A percentile compares a stretch with the other conserved stretches of the same genome.
phyloP scores from a whole-genome alignment of 2,888 invertebrate genomes.

The Leptura quadrifasciata region DNA sequence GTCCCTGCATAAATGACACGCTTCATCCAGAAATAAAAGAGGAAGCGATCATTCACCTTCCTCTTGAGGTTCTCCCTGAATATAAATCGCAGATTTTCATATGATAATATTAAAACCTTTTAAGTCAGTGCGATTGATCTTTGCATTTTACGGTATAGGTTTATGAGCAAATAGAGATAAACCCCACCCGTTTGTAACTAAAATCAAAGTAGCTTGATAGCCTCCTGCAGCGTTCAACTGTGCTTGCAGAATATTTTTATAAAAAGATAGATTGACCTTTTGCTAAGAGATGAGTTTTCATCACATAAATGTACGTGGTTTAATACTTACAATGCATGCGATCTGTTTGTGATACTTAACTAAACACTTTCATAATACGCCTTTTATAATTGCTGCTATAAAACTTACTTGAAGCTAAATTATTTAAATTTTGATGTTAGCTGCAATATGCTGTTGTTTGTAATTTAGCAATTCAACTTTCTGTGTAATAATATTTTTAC shows the following conservation, averaged over 20 bases:
- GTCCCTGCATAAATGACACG: not conserved
- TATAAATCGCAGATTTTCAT: constrained; percentile 40
- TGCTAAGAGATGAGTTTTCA: not conserved
- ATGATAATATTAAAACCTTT: constrained; percentile 43
- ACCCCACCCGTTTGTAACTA: constrained; percentile 32
- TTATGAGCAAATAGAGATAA: constrained; percentile 40
- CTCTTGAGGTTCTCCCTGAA: constrained; percentile 14
- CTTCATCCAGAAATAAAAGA: not conserved
- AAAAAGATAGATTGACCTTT: constrained; percentile 25
- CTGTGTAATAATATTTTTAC: too few relatives aligned
- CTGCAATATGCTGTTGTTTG: too few relatives aligned
- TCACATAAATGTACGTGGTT: not conserved
- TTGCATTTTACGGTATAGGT: constrained; percentile 30
- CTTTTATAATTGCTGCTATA: too few relatives aligned
- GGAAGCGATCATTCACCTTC: not conserved
- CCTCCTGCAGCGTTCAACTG: constrained; percentile 20
- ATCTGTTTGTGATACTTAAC: too few relatives aligned
- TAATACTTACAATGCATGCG: too few relatives aligned
- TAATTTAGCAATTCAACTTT: too few relatives aligned
- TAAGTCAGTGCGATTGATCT: constrained; percentile 42
- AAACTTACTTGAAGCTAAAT: too few relatives aligned
- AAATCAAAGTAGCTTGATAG: constrained; percentile 32
- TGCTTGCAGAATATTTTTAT: constrained; percentile 42
- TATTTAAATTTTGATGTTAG: too few relatives aligned
- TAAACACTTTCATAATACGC: too few relatives aligned